phyloP scores from a whole-genome alignment of 1,140 invertebrate genomes.

The Trachymyrmex cornetzi region DNA sequence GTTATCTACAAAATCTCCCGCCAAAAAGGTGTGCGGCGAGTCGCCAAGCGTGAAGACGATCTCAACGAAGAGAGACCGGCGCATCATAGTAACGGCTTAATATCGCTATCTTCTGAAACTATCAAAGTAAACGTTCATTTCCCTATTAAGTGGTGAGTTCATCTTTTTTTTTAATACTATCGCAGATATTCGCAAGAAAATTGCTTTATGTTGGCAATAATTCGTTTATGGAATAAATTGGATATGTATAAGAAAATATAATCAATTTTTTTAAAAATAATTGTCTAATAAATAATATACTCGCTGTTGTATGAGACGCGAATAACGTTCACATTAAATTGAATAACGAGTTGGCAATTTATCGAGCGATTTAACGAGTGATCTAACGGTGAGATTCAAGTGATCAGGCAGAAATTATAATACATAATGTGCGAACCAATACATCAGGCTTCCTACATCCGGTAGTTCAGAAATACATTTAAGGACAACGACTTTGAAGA shows the following conservation, averaged over 20 bases:
- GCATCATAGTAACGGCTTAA: background rate
- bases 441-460: conserved; percentile 10
- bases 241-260: background rate
- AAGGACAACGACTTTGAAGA: conserved; percentile 48
- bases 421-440: background rate
- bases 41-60: conserved; percentile 58
- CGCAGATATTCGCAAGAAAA: background rate
- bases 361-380: conserved; percentile 39
- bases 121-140: background rate
- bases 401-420: conserved; percentile 57
- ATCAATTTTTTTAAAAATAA: background rate
- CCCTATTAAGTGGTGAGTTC: background rate
- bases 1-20: conserved; percentile 75
- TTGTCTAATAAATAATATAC: background rate
- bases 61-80: conserved; percentile 24
- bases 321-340: conserved; percentile 30
- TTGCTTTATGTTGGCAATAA: background rate
- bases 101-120: background rate
- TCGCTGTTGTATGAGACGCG: background rate
- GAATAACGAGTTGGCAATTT: conserved; percentile 48
- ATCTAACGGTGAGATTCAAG: conserved; percentile 51
- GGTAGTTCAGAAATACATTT: conserved; percentile 49
- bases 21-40: conserved; percentile 62
- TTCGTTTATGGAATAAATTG: background rate
- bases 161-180: background rate